Conservation (phyloP, 2,797 vertebrate species). For the Poecile montanus region DNA sequence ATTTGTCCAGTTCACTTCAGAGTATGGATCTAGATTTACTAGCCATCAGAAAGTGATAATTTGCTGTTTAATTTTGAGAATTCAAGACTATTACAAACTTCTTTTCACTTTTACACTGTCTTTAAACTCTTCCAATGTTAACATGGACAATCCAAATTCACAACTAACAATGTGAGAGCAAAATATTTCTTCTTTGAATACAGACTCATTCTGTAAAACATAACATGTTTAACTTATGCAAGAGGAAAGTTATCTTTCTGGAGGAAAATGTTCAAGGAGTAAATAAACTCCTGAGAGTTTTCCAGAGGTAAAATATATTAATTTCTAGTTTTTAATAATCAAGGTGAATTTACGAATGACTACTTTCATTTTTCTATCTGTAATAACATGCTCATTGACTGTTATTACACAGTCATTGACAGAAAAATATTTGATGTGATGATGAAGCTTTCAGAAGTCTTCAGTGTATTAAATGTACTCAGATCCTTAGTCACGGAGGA, state of each 20-base stretch:
- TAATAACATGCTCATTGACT: neutral
- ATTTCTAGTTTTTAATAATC: neutral
- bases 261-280: neutral
- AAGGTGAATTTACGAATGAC: neutral
- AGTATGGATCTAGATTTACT: neutral
- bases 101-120: neutral
- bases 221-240: neutral
- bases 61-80: neutral
- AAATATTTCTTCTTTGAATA: neutral
- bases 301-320: neutral
- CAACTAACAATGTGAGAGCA: neutral
- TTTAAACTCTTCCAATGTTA: neutral
- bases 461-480: neutral
- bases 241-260: neutral
- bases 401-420: neutral
- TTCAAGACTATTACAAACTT: neutral
- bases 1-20: neutral
- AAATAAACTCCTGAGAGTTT: neutral
- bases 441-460: neutral
- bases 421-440: neutral
- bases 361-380: neutral
- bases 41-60: neutral
- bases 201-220: neutral
- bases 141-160: neutral
- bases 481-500: neutral